These are phyloP conservation scores for Muscidifurax raptorellus DNA, from an alignment of 1,140 invertebrate genomes.

Conservation along the genomic window DNA sequence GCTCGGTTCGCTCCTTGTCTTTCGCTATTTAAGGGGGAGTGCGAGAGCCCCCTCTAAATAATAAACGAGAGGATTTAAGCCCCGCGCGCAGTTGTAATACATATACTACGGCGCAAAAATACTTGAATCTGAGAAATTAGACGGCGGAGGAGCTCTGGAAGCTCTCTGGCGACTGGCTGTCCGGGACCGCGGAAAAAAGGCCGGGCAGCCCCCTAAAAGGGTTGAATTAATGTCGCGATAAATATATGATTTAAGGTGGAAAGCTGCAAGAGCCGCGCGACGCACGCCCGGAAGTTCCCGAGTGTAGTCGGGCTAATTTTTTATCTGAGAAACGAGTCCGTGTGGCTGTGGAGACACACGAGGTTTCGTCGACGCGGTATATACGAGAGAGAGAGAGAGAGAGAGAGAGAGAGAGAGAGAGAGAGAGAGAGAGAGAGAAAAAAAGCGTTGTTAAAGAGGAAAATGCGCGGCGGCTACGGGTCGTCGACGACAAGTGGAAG, in stretches of 20 bases:
- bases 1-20: conserved; percentile 30
- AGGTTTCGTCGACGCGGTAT: conserved; percentile 12
- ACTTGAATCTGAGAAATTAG: conserved; percentile 77
- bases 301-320: conserved; percentile 70
- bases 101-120: conserved; percentile 71
- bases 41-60: conserved; percentile 70
- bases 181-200: conserved; percentile 65
- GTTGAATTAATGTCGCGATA: conserved; percentile 78
- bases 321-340: conserved; percentile 73
- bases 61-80: conserved; percentile 75
- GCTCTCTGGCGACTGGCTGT: conserved; percentile 54
- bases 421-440: background rate
- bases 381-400: background rate
- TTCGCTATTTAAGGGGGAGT: conserved; percentile 15
- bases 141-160: conserved; percentile 54
- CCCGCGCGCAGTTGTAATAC: conserved; percentile 55
- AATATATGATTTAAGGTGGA: conserved; percentile 77
- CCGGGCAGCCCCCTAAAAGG: conserved; percentile 68
- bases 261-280: conserved; percentile 63
- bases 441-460: conserved; percentile 27
- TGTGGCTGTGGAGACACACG: background rate
- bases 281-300: background rate
- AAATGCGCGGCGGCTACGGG: conserved; percentile 5
- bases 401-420: background rate
- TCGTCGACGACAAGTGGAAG: conserved; percentile 12